Conservation (phyloP, 2,113 vertebrate genomes). For the Platycercus adscitus region DNA sequence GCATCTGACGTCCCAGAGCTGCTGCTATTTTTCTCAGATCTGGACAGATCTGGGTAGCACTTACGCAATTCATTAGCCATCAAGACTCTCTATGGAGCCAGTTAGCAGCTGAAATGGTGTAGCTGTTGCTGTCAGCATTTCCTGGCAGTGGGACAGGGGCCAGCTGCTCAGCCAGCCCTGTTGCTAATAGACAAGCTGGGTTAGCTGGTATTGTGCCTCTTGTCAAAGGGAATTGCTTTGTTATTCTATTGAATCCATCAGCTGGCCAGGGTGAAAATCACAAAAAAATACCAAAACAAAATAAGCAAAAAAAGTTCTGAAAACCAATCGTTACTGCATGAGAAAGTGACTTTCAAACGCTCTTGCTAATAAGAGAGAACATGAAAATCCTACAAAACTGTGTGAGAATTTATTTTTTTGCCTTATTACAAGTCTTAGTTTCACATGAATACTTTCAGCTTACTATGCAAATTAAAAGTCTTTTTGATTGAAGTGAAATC, state of each 20-base stretch:
- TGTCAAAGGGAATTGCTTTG: conserved; percentile 13
- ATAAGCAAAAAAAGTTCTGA: background rate
- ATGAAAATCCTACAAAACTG: background rate
- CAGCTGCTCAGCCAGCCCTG: conserved; percentile 60
- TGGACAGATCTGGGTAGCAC: background rate
- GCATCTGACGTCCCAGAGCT: background rate
- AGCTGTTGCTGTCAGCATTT: conserved; percentile 57
- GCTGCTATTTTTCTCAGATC: background rate
- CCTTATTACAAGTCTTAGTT: background rate
- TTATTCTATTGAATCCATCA: background rate
- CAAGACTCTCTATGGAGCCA: background rate
- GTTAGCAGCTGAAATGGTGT: conserved; percentile 29
- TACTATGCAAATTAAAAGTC: conserved; percentile 22
- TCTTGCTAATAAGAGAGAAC: background rate
- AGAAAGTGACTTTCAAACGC: background rate
- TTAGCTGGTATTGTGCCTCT: conserved; percentile 7
- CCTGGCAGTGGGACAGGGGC: conserved; percentile 18
- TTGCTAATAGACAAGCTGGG: background rate
- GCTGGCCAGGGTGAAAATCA: background rate
- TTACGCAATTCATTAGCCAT: conserved; percentile 39
- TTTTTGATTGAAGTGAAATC: background rate
- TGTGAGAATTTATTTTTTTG: background rate
- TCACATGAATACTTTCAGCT: background rate
- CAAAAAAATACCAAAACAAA: background rate
- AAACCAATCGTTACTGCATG: background rate